Evolutionary conservation across 64 coral and sea anemone genomes (phyloP).

Genomic region (Porites australiensis): DNA sequence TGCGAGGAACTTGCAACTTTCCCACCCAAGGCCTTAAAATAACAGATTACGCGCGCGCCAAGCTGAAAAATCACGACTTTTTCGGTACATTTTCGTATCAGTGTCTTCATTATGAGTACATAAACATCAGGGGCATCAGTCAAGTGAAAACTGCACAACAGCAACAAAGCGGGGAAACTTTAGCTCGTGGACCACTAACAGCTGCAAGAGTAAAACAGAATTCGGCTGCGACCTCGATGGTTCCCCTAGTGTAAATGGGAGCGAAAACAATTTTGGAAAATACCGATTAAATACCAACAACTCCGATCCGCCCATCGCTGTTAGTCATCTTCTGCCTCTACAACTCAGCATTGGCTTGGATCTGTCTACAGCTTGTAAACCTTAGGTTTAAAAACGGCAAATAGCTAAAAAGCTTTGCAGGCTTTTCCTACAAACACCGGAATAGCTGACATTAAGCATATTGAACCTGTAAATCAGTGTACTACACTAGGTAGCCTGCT

Average conservation of each 20-base stretch:
- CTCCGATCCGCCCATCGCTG: background rate
- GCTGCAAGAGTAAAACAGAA: background rate
- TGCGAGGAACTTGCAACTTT: slow-evolving; percentile 8
- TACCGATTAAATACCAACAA: background rate
- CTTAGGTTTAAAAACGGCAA: no score
- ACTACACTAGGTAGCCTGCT: no score
- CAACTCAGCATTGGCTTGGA: slow-evolving; percentile 1
- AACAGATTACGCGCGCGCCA: slow-evolving; percentile 10
- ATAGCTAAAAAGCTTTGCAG: no score
- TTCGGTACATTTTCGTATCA: background rate
- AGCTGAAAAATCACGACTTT: background rate
- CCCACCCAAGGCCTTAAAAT: background rate
- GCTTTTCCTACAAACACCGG: no score
- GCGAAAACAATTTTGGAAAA: background rate
- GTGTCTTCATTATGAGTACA: background rate
- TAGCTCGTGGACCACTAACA: background rate
- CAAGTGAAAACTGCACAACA: background rate
- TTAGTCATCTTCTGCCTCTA: background rate
- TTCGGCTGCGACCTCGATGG: background rate
- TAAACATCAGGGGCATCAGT: background rate
- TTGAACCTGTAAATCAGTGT: no score
- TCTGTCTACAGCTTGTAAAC: no score
- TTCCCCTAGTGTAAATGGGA: background rate
- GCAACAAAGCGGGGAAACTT: background rate
- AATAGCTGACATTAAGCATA: no score